A percentile compares a stretch with the other conserved stretches of the same genome.
These are phyloP conservation scores for Rhinogobio ventralis DNA, from an alignment of 2,797 vertebrate genomes.

Conservation along the genomic window DNA sequence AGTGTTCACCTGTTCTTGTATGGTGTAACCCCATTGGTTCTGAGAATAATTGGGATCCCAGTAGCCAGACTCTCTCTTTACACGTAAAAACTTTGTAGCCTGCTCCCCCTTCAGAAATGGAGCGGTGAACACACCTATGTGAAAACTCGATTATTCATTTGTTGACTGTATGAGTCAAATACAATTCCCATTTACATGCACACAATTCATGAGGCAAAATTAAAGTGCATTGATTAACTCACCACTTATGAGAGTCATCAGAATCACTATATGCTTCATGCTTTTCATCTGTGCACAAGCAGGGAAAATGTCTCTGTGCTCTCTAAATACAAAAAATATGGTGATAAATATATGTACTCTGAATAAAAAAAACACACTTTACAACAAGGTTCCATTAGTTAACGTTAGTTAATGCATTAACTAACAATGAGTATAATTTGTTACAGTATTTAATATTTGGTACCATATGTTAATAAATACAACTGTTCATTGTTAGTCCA, in stretches of 20 bases:
- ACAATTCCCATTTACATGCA: neutral
- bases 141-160: neutral
- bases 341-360: neutral
- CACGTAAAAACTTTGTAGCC: conserved; percentile 72
- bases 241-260: conserved; percentile 69
- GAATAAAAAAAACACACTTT: neutral
- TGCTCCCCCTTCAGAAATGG: conserved; percentile 72
- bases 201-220: neutral
- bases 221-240: conserved; percentile 46
- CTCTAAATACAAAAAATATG: neutral
- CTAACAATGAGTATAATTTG: neutral
- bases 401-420: conserved; percentile 1
- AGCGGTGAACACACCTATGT: conserved; percentile 66
- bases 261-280: conserved; percentile 66
- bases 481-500: neutral
- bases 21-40: conserved; percentile 74
- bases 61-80: conserved; percentile 72
- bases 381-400: neutral
- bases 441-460: neutral
- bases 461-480: neutral
- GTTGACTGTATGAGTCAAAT: neutral
- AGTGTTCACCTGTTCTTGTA: conserved; percentile 73
- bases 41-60: conserved; percentile 75
- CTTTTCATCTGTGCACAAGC: conserved; percentile 50
- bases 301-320: neutral